These are phyloP conservation scores for Chironomus tentans DNA, from an alignment of 2,888 invertebrate genomes.

Conservation along the genomic window DNA sequence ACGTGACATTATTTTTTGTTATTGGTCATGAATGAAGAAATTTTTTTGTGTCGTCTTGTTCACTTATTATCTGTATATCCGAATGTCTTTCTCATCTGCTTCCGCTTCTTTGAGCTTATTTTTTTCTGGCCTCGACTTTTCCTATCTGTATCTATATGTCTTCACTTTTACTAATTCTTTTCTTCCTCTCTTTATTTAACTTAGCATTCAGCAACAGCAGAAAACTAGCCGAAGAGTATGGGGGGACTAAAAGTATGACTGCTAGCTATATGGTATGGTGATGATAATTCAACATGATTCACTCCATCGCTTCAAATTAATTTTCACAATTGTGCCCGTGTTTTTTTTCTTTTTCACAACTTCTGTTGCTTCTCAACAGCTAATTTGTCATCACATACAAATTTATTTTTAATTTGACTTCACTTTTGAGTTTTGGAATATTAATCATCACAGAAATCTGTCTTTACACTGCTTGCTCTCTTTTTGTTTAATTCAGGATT, in stretches of 20 bases:
- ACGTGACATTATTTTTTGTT: conserved; percentile 22
- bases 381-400: neutral
- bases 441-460: neutral
- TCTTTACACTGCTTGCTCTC: neutral
- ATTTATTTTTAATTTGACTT: conserved; percentile 1
- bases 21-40: conserved; percentile 4
- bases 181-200: neutral
- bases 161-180: neutral
- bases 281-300: neutral
- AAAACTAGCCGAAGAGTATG: no score
- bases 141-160: neutral
- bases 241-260: no score
- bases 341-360: neutral
- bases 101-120: neutral
- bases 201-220: no score
- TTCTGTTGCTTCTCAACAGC: neutral
- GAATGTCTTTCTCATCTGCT: neutral
- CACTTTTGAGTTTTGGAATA: neutral
- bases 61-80: neutral
- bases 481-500: neutral
- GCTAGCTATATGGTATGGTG: neutral
- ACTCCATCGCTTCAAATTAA: neutral
- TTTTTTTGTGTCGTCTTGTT: neutral
- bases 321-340: neutral
- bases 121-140: neutral